Evolutionary conservation across 2,888 invertebrate genomes (phyloP), one percentile per base, ranked within the genome.

Genomic region (Drosophila cracens): DNA sequence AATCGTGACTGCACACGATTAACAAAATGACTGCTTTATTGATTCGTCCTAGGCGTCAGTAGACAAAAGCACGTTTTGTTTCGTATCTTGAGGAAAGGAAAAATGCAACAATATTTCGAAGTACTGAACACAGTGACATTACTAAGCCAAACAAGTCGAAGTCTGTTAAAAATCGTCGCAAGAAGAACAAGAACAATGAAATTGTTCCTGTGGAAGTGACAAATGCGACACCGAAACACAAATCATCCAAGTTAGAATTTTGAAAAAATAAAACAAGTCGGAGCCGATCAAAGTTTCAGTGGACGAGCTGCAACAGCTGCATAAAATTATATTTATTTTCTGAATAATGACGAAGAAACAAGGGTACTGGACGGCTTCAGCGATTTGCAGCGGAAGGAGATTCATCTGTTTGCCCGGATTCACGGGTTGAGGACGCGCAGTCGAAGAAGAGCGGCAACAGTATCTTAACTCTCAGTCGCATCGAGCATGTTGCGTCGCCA

Each of bases 341-440:
- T 91, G 4, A 79, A 75, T 4, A 74, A 88, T 33, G 70, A 76
- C 13, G 77, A 89, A 2, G 29, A 57, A 1, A 70, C 79, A 27
- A 52, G 77, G 4, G 68, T 82, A 4, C 52, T 92, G 0, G 51
- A 38, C 4, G 82, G 77, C 0, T 65, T 92, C 7, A 70, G 70
- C 4, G 84, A 79, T 4, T 33, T 33, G 8, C 83, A 91, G 27
- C 90, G 92, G 1, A 87, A 82, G 48, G 89, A 89, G 66, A 51
- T 92, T 13, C 92, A 92, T 52, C 67, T 70, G 25, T 88, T 86
- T 63, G 90, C 90, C 10, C 71, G 73, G 0, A 58, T 75, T 0
- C 53, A 86, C 16, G 91, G 91, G 1, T 57, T 92, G 0, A 89
- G 85, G 48, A 81, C 90, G 13, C 75, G 73, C 43, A 92, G 92